These are phyloP conservation scores for Paelopatides confundens DNA, from an alignment of 53 echinoderm and acorn worm genomes.

Conservation along the genomic window DNA sequence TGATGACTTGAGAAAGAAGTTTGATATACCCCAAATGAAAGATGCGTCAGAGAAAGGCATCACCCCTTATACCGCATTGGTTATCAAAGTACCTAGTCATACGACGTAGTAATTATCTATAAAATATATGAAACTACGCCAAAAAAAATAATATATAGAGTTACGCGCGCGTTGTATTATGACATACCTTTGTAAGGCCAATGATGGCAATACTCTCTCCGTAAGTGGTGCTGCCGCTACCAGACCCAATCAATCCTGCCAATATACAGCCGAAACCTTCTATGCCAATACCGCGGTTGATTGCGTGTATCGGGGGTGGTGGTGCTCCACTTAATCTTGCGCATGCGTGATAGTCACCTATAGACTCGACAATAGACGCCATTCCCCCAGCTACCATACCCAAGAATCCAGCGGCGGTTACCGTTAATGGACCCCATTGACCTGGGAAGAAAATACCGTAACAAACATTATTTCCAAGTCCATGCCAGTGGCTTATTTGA, in stretches of 20 bases:
- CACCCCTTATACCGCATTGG: too few species aligned
- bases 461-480: too few species aligned
- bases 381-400: conserved; percentile 71
- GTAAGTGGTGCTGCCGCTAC: conserved; percentile 80
- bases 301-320: conserved; percentile 87
- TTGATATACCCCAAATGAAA: too few species aligned
- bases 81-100: too few species aligned
- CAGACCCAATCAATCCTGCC: conserved; percentile 86
- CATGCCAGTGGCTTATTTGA: too few species aligned
- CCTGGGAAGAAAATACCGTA: conserved; percentile 60
- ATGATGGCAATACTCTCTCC: conserved; percentile 67
- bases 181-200: conserved; percentile 77
- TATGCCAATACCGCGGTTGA: conserved; percentile 91
- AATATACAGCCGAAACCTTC: conserved; percentile 88
- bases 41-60: not conserved
- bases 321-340: conserved; percentile 71
- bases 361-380: conserved; percentile 80
- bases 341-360: conserved; percentile 75
- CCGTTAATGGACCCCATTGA: conserved; percentile 78
- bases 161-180: too few species aligned
- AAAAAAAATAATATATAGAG: too few species aligned
- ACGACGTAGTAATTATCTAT: too few species aligned
- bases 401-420: conserved; percentile 57
- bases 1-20: too few species aligned
- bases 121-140: too few species aligned